phyloP scores from a whole-genome alignment of 2,797 vertebrate species.

The Anabacerthia variegaticeps region DNA sequence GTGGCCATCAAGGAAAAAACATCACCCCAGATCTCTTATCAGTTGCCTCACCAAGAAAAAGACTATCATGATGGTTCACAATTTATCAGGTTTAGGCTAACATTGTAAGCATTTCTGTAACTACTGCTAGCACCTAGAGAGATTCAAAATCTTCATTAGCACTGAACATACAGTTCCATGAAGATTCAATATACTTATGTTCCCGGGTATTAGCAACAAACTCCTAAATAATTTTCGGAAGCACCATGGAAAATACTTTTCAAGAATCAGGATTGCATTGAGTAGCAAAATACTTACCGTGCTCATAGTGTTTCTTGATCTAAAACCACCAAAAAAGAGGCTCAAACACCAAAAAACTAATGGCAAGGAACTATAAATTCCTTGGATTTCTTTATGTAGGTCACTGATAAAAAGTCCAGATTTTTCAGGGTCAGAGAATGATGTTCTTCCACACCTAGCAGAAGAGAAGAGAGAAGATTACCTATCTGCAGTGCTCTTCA shows the following conservation, averaged over 20 bases:
- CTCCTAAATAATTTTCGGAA: neutral
- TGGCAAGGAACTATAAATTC: neutral
- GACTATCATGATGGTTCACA: neutral
- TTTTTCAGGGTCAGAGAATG: neutral
- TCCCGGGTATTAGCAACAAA: neutral
- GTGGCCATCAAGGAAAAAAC: neutral
- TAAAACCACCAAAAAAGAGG: neutral
- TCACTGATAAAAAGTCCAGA: neutral
- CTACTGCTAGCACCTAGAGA: neutral
- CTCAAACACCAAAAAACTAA: neutral
- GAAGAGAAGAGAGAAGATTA: constrained; percentile 18
- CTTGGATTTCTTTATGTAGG: neutral
- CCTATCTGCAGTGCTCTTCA: neutral
- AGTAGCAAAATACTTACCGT: constrained; percentile 64
- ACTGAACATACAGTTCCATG: neutral
- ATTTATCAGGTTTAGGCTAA: neutral
- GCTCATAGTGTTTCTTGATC: constrained; percentile 64
- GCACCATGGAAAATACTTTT: neutral
- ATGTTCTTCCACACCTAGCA: constrained; percentile 30
- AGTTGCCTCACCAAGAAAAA: neutral
- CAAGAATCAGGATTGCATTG: neutral
- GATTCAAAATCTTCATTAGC: neutral
- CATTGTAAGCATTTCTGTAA: neutral
- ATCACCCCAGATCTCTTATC: neutral
- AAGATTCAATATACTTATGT: neutral